A percentile compares a stretch with the other conserved stretches of the same genome.
phyloP scores from a whole-genome alignment of 2,888 invertebrate species.

The Labia minor region DNA sequence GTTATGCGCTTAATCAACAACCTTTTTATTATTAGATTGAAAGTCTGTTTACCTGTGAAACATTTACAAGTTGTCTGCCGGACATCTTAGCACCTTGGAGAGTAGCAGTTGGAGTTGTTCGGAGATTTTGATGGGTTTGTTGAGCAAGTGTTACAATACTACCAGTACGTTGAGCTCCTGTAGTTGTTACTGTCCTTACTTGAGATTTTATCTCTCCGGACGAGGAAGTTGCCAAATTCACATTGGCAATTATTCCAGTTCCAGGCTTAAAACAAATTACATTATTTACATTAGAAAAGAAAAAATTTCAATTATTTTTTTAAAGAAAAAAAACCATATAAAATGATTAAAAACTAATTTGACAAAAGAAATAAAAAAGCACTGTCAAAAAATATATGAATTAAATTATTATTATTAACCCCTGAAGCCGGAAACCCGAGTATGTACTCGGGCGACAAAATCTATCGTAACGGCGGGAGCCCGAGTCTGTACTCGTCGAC shows the following conservation, averaged over 20 bases:
- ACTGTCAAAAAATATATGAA: no score
- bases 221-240: neutral
- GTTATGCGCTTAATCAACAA: no score
- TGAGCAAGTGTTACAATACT: neutral
- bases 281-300: neutral
- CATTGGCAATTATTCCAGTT: neutral
- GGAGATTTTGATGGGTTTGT: neutral
- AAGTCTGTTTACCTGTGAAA: conserved; percentile 14
- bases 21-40: no score
- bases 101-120: neutral
- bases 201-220: neutral
- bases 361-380: no score
- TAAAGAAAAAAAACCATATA: no score
- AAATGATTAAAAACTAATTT: no score
- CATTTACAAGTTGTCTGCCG: neutral
- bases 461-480: no score
- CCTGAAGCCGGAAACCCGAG: no score
- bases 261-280: neutral
- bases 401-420: no score
- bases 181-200: neutral
- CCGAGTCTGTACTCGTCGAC: no score
- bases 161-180: neutral
- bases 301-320: no score
- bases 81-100: neutral
- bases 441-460: no score